phyloP scores from a whole-genome alignment of 2,888 invertebrate species.

The Agonopterix subpropinquella region DNA sequence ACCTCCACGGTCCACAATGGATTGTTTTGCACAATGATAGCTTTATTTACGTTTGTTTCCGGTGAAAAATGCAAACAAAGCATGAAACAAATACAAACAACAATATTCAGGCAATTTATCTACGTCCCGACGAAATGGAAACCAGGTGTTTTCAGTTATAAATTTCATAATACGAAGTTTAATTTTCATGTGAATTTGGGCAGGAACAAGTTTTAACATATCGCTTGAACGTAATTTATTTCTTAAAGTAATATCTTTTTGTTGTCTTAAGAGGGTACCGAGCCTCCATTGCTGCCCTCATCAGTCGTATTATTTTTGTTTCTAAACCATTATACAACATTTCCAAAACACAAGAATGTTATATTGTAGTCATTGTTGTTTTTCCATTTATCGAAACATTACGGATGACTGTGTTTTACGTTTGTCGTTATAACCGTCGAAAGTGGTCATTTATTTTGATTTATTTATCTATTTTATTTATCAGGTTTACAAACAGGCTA shows the following conservation, averaged over 20 bases:
- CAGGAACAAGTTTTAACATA: background rate
- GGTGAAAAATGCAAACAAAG: slow-evolving; percentile 13
- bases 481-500: too few relatives aligned
- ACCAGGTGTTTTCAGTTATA: slow-evolving; percentile 13
- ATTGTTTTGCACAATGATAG: slow-evolving; percentile 7
- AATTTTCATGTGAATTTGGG: slow-evolving; percentile 7
- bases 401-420: too few relatives aligned
- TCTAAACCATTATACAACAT: too few relatives aligned
- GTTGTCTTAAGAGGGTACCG: too few relatives aligned
- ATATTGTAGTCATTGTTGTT: too few relatives aligned
- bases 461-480: too few relatives aligned
- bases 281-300: too few relatives aligned
- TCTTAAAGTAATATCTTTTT: background rate
- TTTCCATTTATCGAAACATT: too few relatives aligned
- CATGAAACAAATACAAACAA: slow-evolving; percentile 9
- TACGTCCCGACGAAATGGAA: slow-evolving; percentile 7
- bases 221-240: background rate
- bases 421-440: too few relatives aligned
- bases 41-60: slow-evolving; percentile 8
- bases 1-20: slow-evolving; percentile 1
- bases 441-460: too few relatives aligned
- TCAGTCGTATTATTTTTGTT: too few relatives aligned
- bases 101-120: slow-evolving; percentile 13
- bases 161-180: slow-evolving; percentile 15
- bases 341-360: too few relatives aligned